Base-by-base conservation (phyloP, 1,140 invertebrate species). In the Zaprionus kolodkinae region DNA sequence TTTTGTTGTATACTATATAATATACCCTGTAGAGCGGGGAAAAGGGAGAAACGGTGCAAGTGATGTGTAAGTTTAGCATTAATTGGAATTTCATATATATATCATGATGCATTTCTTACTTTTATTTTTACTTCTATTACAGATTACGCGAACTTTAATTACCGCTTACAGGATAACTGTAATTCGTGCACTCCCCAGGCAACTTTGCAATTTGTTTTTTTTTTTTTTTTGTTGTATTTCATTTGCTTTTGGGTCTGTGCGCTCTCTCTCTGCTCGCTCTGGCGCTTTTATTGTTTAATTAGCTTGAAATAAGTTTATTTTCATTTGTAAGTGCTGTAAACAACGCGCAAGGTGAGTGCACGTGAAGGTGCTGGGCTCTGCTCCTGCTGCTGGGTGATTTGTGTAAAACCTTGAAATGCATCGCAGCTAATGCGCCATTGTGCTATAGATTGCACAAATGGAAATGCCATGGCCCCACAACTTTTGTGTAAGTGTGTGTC, bases 231-330 rank as follows among this genome's bases (percentile, higher is more conserved):
- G 1, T 21, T 21, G 1, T 21, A 74, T 83, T 74, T 33, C 66
- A 71, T 78, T 77, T 80, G 61, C 67, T 77, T 80, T 88, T 63
- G 40, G 68, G 69, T 36, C 52, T 62, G 77, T 65, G 43, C 74
- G 68, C 64, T 36, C 56, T 52, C 72, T n/a, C 21, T 21, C 21
- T 21, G 21, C 21, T 21, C 68, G 43, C 73, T 68, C 45, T 48
- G 62, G 71, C 70, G 68, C 80, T 89, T 84, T 88, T 88, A 84
- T 88, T 88, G 85, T 88, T 89, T 88, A 88, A 88, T 88, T 88
- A 88, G 84, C 84, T 75, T 88, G 84, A 88, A 89, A 88, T 81
- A 87, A 85, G 84, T 88, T 87, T 87, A 87, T 87, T 88, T 88
- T 88, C 85, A 72, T 80, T 88, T 69, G 70, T 69, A 84, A 88